These are phyloP conservation scores for Physocephala rufipes DNA, from an alignment of 2,888 invertebrate genomes.

Conservation along the genomic window DNA sequence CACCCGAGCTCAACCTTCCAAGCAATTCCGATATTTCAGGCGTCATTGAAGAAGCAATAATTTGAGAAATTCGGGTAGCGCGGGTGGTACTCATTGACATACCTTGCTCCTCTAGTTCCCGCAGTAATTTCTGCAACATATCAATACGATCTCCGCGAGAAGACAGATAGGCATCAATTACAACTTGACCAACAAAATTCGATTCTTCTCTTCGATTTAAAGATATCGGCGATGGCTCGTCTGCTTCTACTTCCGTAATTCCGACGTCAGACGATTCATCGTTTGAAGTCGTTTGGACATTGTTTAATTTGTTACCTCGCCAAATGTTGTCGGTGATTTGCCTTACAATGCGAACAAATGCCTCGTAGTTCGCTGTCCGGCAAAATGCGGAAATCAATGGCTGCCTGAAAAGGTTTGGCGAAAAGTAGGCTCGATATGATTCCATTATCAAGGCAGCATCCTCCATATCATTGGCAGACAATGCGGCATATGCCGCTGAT, in stretches of 20 bases:
- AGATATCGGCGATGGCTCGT: constrained; percentile 56
- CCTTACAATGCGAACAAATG: constrained; percentile 72
- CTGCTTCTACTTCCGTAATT: constrained; percentile 37
- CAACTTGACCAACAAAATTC: constrained; percentile 69
- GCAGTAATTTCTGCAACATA: constrained; percentile 68
- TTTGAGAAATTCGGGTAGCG: constrained; percentile 73
- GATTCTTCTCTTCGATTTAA: constrained; percentile 24
- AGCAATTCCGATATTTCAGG: constrained; percentile 72
- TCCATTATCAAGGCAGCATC: constrained; percentile 74
- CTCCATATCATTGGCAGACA: constrained; percentile 69
- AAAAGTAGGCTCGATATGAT: constrained; percentile 70
- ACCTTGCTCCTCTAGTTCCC: constrained; percentile 72
- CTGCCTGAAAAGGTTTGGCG: constrained; percentile 68
- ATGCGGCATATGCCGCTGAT: constrained; percentile 70
- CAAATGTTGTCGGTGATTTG: constrained; percentile 64
- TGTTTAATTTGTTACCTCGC: constrained; percentile 38
- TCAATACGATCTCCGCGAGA: constrained; percentile 65
- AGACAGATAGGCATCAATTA: constrained; percentile 68
- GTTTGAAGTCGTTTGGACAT: constrained; percentile 58
- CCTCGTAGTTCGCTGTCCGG: constrained; percentile 72
- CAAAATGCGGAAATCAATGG: constrained; percentile 70
- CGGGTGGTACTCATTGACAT: constrained; percentile 71
- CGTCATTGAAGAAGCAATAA: constrained; percentile 74
- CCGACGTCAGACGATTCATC: constrained; percentile 60
- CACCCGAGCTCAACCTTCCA: constrained; percentile 73